Conservation (phyloP, 2,113 vertebrate species). For the Sylvia atricapilla region DNA sequence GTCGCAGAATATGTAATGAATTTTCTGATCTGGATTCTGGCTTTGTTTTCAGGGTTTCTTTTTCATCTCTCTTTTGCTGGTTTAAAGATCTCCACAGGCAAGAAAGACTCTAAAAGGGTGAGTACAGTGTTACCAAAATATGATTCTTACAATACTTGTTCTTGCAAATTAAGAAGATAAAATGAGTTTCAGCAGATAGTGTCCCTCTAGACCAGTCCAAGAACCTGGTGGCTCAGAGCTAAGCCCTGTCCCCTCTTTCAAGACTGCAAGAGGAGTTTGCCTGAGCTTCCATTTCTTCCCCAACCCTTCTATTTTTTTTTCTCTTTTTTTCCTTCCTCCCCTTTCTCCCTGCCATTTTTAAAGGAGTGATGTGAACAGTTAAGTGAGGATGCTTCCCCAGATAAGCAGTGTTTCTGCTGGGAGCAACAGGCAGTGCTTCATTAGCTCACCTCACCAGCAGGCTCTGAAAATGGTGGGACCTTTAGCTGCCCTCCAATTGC, state of each 20-base stretch:
- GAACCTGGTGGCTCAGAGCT: background rate
- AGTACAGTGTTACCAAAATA: background rate
- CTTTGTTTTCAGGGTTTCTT: background rate
- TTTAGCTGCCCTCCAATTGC: background rate
- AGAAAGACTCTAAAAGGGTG: background rate
- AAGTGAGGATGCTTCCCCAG: background rate
- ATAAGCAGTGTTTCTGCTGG: background rate
- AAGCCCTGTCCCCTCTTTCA: background rate
- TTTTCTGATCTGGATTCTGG: background rate
- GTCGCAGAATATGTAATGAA: background rate
- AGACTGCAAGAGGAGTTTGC: background rate
- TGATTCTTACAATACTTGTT: background rate
- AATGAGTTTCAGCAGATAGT: background rate
- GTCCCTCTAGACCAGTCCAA: background rate
- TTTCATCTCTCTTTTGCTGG: background rate
- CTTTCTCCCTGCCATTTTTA: background rate
- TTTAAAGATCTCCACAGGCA: background rate
- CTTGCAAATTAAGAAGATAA: background rate
- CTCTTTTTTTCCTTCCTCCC: fast-evolving
- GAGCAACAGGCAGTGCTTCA: background rate
- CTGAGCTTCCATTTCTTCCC: background rate
- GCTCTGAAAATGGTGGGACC: background rate
- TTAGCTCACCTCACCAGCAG: background rate
- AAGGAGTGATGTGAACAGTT: background rate
- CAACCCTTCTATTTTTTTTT: background rate